A percentile compares a stretch with the other conserved stretches of the same genome.
These are phyloP conservation scores for Argopecten irradians DNA, from an alignment of 1,140 invertebrate species.

Conservation along the genomic window DNA sequence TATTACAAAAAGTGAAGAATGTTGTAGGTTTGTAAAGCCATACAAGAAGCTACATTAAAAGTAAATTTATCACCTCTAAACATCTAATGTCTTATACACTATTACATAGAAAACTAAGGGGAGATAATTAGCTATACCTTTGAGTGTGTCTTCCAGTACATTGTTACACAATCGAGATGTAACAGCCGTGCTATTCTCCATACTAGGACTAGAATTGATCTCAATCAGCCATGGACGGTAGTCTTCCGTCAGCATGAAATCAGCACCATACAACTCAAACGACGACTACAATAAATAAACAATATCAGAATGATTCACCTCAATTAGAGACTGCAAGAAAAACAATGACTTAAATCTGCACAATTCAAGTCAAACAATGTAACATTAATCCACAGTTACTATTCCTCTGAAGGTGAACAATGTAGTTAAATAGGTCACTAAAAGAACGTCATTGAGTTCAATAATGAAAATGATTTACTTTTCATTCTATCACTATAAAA, in stretches of 20 bases:
- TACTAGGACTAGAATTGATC: slow-evolving; percentile 95
- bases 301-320: background rate
- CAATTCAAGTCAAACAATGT: no score
- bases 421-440: no score
- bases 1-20: background rate
- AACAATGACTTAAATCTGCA: no score
- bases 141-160: slow-evolving; percentile 93
- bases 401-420: no score
- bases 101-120: no score
- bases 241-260: slow-evolving; percentile 94
- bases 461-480: no score
- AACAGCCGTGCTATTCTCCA: slow-evolving; percentile 91
- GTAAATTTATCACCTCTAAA: no score
- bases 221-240: slow-evolving; percentile 94
- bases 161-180: slow-evolving; percentile 90
- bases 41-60: background rate
- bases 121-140: slow-evolving; percentile 84
- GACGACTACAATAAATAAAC: slow-evolving; percentile 63
- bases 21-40: background rate
- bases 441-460: no score
- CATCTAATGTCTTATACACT: no score
- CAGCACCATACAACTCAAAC: slow-evolving; percentile 95
- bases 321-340: no score
- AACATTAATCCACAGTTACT: no score
- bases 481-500: no score